Conservation (phyloP, 2,113 vertebrate species). For the Hylia prasina region DNA sequence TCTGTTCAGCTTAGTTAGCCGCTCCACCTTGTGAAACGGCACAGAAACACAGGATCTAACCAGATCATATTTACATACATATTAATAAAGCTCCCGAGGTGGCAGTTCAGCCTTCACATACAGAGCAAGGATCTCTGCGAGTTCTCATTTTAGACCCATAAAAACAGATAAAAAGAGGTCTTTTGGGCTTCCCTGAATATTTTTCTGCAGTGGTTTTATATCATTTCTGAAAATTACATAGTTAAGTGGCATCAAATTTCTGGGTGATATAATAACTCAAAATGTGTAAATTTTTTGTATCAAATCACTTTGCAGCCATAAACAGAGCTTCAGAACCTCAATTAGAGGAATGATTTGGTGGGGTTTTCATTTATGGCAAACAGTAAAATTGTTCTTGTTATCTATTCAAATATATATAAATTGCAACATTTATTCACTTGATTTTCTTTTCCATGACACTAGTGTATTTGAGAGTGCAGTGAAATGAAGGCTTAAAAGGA, state of each 20-base stretch:
- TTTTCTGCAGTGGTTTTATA: slow-evolving; percentile 53
- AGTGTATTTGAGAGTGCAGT: background rate
- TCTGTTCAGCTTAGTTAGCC: slow-evolving; percentile 12
- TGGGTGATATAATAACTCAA: slow-evolving; percentile 34
- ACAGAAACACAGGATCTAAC: background rate
- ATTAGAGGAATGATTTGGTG: slow-evolving; percentile 18
- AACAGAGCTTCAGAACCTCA: slow-evolving; percentile 46
- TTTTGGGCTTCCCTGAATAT: slow-evolving; percentile 43
- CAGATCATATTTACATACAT: slow-evolving; percentile 45
- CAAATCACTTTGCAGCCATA: slow-evolving; percentile 46
- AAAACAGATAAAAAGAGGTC: slow-evolving; percentile 58
- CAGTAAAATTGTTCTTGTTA: slow-evolving; percentile 55
- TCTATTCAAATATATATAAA: slow-evolving; percentile 47
- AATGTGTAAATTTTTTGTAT: slow-evolving; percentile 25
- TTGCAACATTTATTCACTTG: slow-evolving; percentile 22
- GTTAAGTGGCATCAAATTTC: slow-evolving; percentile 67
- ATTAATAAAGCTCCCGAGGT: slow-evolving; percentile 47
- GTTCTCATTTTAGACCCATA: slow-evolving; percentile 56
- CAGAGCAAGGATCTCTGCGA: slow-evolving; percentile 17
- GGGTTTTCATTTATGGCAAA: slow-evolving; percentile 23
- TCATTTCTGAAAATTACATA: slow-evolving; percentile 62
- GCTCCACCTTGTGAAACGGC: slow-evolving; percentile 38
- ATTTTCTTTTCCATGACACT: background rate
- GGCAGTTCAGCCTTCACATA: slow-evolving; percentile 33
- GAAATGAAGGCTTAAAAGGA: background rate